Evolutionary conservation across 2,113 vertebrate genomes (phyloP), one percentile per base, ranked within the genome.

Genomic region (Zosterops hypoxanthus): DNA sequence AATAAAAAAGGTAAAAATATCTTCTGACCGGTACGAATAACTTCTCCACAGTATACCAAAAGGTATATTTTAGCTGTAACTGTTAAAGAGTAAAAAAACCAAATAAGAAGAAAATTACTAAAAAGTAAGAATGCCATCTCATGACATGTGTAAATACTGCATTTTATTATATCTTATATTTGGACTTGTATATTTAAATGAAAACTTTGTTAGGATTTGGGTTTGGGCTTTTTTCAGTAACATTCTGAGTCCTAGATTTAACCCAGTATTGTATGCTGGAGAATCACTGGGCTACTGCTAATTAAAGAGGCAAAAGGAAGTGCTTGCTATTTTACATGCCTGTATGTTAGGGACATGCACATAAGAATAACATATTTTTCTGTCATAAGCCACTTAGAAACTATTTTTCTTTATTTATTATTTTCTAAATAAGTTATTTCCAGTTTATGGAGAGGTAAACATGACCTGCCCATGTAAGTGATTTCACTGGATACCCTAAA

Each of bases 291-390:
- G 3, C 12, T 65, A 8, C 31, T 70, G 33, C 4, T 78, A 60
- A 73, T 53, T 42, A 66, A 61, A 64, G 34, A 75, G 17, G 8
- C 0, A 8, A 73, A 88, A 39, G 16, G n/a, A 52, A 89, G 73
- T 71, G 0, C 7, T 66, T 1, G 0, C 0, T 18, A 22, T 31
- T 89, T 91, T 42, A 46, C 25, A 34, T 16, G 21, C 4, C 11
- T 78, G 8, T 8, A 25, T 28, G 4, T 47, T 57, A 78, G 26
- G 34, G 6, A 50, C 36, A 78, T 15, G 41, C 8, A 81, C 41
- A 49, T 14, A 44, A 44, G 8, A 47, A 53, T 55, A 0, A n/a
- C 9, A n/a, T 34, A 10, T 31, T 60, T 41, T 68, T 26, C 23
- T 66, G 69, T 11, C 14, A 78, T 3, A 50, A 19, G 15, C 29